Evolutionary conservation across 1,140 invertebrate species (phyloP).

Genomic region (Philopotamus ludificatus): DNA sequence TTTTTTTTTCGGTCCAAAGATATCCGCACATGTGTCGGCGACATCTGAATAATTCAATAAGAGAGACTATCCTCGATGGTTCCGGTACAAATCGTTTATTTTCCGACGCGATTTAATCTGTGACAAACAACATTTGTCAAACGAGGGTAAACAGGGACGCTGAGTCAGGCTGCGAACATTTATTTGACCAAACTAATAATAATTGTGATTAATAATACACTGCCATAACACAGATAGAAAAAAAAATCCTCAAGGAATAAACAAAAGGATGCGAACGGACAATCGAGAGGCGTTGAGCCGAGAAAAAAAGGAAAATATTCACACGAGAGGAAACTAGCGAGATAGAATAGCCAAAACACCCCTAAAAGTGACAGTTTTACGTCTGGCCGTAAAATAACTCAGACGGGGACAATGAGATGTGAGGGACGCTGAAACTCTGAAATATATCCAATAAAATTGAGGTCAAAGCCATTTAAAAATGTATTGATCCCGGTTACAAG

Average conservation of each 20-base stretch:
- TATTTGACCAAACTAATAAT: too few species aligned
- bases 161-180: too few species aligned
- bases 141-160: too few species aligned
- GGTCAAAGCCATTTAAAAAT: not conserved
- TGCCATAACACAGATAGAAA: not conserved
- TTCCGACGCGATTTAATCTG: too few species aligned
- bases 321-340: not conserved
- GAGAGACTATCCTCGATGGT: not conserved
- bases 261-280: not conserved
- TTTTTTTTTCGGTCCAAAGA: not conserved
- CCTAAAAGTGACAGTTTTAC: conserved; percentile 22
- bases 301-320: conserved; percentile 1
- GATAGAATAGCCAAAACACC: conserved; percentile 25
- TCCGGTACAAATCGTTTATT: not conserved
- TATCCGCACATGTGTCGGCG: not conserved
- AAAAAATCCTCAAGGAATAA: not conserved
- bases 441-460: not conserved
- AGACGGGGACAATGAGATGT: not conserved
- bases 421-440: not conserved
- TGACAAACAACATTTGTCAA: not conserved
- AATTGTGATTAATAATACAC: not conserved
- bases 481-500: not conserved
- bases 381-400: conserved; percentile 12
- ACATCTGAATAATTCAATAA: not conserved
- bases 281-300: not conserved